Conservation (phyloP, 2,888 invertebrate genomes). For the Chydorus sphaericus region DNA sequence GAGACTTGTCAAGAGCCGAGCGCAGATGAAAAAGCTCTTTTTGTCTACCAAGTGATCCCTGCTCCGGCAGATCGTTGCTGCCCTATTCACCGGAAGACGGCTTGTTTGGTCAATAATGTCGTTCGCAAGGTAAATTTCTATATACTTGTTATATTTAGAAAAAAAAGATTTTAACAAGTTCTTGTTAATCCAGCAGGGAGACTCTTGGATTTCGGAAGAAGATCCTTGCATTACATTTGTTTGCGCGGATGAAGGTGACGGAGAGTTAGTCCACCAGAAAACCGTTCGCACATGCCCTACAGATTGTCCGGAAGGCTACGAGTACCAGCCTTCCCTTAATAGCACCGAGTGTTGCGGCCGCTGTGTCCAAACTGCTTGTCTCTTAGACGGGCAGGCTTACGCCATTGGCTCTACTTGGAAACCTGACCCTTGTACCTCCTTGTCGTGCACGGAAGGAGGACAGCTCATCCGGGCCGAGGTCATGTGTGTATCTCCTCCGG, state of each 20-base stretch:
- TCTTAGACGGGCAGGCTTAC: conserved; percentile 19
- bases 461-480: conserved; percentile 30
- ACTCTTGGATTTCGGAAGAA: neutral
- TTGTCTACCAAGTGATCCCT: conserved; percentile 12
- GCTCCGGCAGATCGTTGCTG: conserved; percentile 17
- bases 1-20: conserved; percentile 17
- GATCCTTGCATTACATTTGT: conserved; percentile 17
- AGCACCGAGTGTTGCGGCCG: conserved; percentile 21
- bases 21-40: conserved; percentile 15
- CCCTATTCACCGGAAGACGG: conserved; percentile 13
- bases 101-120: conserved; percentile 16
- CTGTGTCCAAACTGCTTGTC: conserved; percentile 21
- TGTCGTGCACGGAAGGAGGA: conserved; percentile 13
- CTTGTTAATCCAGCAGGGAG: neutral
- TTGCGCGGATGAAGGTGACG: conserved; percentile 16
- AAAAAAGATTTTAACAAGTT: neutral
- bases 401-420: conserved; percentile 14
- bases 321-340: conserved; percentile 17
- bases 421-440: conserved; percentile 14
- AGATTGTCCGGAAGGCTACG: conserved; percentile 17
- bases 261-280: conserved; percentile 18
- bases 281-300: conserved; percentile 16
- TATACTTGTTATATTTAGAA: neutral
- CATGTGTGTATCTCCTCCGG: conserved; percentile 45
- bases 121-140: conserved; percentile 14